Conservation (phyloP, 1,140 invertebrate genomes). For the Brachionus sp. region DNA sequence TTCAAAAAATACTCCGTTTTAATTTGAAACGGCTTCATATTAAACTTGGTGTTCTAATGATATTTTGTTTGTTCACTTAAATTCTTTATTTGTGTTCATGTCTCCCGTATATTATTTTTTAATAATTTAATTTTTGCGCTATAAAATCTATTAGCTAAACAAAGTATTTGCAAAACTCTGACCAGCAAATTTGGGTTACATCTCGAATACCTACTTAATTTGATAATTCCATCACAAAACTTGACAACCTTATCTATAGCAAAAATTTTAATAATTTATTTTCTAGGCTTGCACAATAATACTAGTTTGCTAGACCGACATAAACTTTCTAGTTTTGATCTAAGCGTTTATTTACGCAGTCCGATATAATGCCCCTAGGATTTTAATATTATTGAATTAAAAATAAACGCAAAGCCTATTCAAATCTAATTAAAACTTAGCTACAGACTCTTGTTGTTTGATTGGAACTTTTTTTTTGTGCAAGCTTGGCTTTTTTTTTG, state of each 20-base stretch:
- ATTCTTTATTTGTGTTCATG: slow-evolving; percentile 21
- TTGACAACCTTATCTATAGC: neutral
- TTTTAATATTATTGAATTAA: slow-evolving; percentile 2
- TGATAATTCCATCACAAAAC: slow-evolving; percentile 1
- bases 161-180: slow-evolving; percentile 16
- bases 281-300: neutral
- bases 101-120: neutral
- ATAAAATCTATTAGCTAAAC: neutral
- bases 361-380: neutral
- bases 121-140: slow-evolving; percentile 26
- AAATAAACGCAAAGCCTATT: neutral
- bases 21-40: neutral
- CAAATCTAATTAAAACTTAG: neutral
- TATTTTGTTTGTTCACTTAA: neutral
- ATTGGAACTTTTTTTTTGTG: neutral
- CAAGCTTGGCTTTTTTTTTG: neutral
- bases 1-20: neutral
- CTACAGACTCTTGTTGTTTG: neutral
- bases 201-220: neutral
- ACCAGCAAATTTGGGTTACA: neutral
- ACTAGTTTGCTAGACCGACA: neutral
- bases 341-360: neutral
- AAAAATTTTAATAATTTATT: slow-evolving; percentile 6
- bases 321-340: neutral
- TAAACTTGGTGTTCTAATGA: neutral